These are phyloP conservation scores for Perdita meconis DNA, from an alignment of 2,888 invertebrate species.

Conservation along the genomic window DNA sequence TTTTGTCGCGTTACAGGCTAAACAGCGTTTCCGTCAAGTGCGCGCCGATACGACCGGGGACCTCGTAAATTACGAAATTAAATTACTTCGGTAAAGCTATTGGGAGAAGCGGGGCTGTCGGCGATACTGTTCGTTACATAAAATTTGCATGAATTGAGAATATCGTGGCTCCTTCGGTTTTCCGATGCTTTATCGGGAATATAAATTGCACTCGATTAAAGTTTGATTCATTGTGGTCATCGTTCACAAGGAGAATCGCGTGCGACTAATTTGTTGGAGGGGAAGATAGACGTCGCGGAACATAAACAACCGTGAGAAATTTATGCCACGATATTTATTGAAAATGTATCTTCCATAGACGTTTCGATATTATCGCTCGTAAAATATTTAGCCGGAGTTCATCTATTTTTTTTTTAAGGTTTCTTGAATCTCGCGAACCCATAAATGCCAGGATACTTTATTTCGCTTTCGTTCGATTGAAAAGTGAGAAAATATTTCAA, in stretches of 20 bases:
- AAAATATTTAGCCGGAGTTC: too few species aligned
- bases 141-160: constrained; percentile 34
- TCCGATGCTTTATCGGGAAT: constrained; percentile 1
- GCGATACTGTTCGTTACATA: constrained; percentile 23
- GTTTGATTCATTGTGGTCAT: constrained; percentile 12
- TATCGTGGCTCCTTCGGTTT: constrained; percentile 14
- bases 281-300: background rate
- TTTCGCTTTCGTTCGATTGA: too few species aligned
- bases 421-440: too few species aligned
- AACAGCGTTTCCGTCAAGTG: constrained; percentile 11
- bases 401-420: too few species aligned
- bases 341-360: too few species aligned
- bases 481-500: too few species aligned
- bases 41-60: background rate
- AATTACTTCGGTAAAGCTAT: constrained; percentile 28
- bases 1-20: constrained; percentile 15
- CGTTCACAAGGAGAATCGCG: background rate
- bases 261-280: background rate
- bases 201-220: constrained; percentile 12
- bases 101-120: background rate
- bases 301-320: background rate
- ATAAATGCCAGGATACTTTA: too few species aligned
- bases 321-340: background rate
- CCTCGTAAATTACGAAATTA: constrained; percentile 38
- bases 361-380: too few species aligned